Evolutionary conservation across 2,113 vertebrate genomes (phyloP).

Genomic region (Ranitomeya variabilis): DNA sequence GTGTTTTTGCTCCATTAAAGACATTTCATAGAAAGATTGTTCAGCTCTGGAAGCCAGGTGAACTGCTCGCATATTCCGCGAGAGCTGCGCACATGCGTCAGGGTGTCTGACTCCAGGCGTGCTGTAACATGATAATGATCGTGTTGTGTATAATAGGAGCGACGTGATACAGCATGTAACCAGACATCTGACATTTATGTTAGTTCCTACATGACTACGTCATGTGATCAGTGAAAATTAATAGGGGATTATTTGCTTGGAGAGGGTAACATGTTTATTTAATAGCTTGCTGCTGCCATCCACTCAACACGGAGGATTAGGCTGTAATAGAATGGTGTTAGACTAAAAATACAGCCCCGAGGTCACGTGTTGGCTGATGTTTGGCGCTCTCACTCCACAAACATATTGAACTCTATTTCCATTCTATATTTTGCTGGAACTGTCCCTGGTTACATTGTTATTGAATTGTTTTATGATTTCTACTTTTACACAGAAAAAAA

Average conservation of each 20-base stretch:
- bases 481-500: too few species aligned
- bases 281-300: not conserved
- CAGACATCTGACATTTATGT: constrained; percentile 49
- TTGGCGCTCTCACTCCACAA: not conserved
- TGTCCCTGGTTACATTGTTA: not conserved
- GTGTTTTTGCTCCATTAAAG: not conserved
- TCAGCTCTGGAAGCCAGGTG: not conserved
- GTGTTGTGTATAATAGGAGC: constrained; percentile 40
- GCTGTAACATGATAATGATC: constrained; percentile 44
- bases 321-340: not conserved
- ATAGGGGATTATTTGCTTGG: constrained; percentile 21
- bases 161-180: constrained; percentile 29
- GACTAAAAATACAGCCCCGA: not conserved
- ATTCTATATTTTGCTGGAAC: not conserved
- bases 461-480: too few species aligned
- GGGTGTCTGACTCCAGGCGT: constrained; percentile 35
- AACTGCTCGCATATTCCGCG: not conserved
- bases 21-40: not conserved
- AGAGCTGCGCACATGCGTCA: not conserved
- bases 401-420: not conserved
- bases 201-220: constrained; percentile 23
- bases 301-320: not conserved
- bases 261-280: constrained; percentile 20
- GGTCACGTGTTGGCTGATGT: not conserved
- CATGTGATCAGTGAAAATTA: constrained; percentile 4